phyloP scores from a whole-genome alignment of 2,797 vertebrate genomes.

The Distichodus sexfasciatus region DNA sequence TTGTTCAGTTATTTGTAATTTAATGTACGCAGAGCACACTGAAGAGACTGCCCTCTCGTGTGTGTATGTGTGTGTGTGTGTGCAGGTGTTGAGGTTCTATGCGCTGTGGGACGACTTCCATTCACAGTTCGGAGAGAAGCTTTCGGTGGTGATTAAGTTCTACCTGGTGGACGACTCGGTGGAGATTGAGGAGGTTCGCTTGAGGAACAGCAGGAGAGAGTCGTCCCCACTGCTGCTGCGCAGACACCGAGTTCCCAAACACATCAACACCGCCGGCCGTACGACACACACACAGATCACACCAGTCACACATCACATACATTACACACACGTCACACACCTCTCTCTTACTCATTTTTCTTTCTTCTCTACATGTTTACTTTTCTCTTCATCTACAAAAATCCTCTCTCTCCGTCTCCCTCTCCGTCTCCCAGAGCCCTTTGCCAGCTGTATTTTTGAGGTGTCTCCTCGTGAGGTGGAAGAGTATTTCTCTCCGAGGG shows the following conservation, averaged over 20 bases:
- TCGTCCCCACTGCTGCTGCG: conserved; percentile 83
- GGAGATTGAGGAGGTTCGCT: conserved; percentile 83
- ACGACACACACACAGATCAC: too few relatives aligned
- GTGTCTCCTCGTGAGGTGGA: conserved; percentile 82
- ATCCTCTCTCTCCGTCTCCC: too few relatives aligned
- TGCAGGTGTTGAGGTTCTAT: conserved; percentile 89
- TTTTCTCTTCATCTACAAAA: too few relatives aligned
- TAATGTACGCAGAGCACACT: too few relatives aligned
- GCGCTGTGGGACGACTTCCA: conserved; percentile 80
- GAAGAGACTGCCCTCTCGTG: too few relatives aligned
- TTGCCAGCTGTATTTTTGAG: conserved; percentile 88
- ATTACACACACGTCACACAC: too few relatives aligned
- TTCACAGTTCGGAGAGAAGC: conserved; percentile 69
- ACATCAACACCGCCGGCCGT: conserved; percentile 58
- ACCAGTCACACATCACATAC: too few relatives aligned
- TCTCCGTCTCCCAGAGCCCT: conserved; percentile 73
- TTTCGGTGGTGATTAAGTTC: conserved; percentile 80
- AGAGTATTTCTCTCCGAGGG: conserved; percentile 85
- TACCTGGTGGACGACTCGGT: conserved; percentile 88
- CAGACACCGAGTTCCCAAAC: conserved; percentile 82
- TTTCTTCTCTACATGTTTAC: too few relatives aligned
- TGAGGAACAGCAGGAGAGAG: conserved; percentile 82
- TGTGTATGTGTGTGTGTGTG: too few relatives aligned
- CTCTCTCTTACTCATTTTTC: too few relatives aligned
- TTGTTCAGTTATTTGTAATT: too few relatives aligned